A percentile compares a stretch with the other conserved stretches of the same genome.
These are phyloP conservation scores for Megalops cyprinoides DNA, from an alignment of 2,797 vertebrate species.

Conservation along the genomic window DNA sequence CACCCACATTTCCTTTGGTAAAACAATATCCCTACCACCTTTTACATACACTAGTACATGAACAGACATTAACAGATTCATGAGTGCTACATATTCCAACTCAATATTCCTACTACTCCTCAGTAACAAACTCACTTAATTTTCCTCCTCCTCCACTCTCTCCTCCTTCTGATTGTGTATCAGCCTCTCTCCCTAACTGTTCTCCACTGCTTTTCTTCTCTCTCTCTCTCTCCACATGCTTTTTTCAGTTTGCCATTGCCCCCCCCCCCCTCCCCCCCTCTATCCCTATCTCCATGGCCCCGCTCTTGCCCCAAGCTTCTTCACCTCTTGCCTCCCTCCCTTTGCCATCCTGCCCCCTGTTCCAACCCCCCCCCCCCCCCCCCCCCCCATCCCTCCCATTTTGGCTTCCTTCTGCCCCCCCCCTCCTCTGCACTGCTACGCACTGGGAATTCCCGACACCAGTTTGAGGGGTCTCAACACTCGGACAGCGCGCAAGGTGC, in stretches of 20 bases:
- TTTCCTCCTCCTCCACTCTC: not conserved
- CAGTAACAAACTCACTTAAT: not conserved
- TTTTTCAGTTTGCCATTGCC: not conserved
- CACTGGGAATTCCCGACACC: constrained; percentile 96
- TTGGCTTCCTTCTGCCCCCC: not conserved
- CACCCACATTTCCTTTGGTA: too few species aligned
- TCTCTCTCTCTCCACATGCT: not conserved
- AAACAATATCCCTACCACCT: too few species aligned
- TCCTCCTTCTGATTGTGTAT: not conserved
- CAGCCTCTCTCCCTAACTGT: not conserved
- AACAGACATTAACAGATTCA: too few species aligned
- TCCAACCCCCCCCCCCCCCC: not conserved
- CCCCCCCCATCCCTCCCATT: not conserved
- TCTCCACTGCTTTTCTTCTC: not conserved
- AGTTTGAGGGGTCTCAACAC: constrained; percentile 92
- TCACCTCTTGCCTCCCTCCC: not conserved
- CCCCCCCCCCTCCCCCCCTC: too few species aligned
- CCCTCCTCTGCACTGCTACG: constrained; percentile 53
- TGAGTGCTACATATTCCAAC: too few species aligned
- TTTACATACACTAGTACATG: too few species aligned
- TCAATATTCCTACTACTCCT: not conserved
- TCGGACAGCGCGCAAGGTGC: constrained; percentile 90
- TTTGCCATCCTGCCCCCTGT: not conserved
- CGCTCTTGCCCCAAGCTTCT: not conserved
- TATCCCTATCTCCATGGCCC: too few species aligned